Percentiles rank a stretch among this genome's conserved stretches.
Conservation (phyloP, 2,888 invertebrate genomes). For the Lithophane ornitopus region DNA sequence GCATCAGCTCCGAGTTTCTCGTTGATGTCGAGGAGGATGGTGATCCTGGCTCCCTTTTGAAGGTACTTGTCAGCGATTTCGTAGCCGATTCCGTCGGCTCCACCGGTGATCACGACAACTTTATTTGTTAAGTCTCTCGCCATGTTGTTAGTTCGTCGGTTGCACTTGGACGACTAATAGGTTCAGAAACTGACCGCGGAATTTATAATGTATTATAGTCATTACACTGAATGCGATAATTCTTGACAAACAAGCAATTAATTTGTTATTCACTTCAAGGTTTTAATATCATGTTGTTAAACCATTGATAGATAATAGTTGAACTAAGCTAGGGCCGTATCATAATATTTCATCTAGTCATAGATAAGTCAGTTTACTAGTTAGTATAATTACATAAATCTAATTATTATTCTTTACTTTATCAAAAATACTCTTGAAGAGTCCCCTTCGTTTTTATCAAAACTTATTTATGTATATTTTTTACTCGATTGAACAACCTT, state of each 20-base stretch:
- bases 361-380: neutral
- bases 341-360: neutral
- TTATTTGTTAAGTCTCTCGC: conserved; percentile 64
- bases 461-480: neutral
- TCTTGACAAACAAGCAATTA: conserved; percentile 51
- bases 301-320: conserved; percentile 10
- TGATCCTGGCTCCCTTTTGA: conserved; percentile 77
- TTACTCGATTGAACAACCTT: neutral
- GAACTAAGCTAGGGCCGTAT: neutral
- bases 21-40: conserved; percentile 75
- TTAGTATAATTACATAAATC: neutral
- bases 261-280: conserved; percentile 33
- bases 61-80: conserved; percentile 84
- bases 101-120: conserved; percentile 85
- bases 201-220: conserved; percentile 37
- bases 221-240: conserved; percentile 27
- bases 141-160: conserved; percentile 48
- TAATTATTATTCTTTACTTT: neutral
- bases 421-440: neutral
- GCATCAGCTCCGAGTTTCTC: conserved; percentile 79
- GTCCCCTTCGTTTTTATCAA: neutral
- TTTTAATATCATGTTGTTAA: conserved; percentile 12
- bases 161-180: conserved; percentile 26
- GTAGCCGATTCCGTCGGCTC: conserved; percentile 87
- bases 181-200: neutral